These are phyloP conservation scores for Poecilobothrus nobilitatus DNA, from an alignment of 2,888 invertebrate genomes.

Conservation along the genomic window DNA sequence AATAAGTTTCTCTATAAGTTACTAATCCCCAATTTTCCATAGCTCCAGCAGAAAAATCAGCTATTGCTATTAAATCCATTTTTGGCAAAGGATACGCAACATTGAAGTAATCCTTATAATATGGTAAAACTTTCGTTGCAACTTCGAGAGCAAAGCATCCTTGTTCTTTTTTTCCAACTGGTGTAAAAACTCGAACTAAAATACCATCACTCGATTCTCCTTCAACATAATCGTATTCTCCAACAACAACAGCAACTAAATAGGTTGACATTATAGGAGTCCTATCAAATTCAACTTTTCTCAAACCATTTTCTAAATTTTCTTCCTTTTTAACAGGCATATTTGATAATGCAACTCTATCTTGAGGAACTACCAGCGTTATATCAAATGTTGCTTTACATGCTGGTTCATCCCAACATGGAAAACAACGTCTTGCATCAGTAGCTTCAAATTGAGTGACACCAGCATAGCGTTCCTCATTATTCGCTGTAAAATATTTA, in stretches of 20 bases:
- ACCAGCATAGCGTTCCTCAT: slow-evolving; percentile 73
- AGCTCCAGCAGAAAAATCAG: slow-evolving; percentile 90
- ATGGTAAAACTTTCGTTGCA: slow-evolving; percentile 83
- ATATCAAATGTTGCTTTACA: slow-evolving; percentile 93
- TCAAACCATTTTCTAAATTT: slow-evolving; percentile 44
- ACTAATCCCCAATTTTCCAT: slow-evolving; percentile 98
- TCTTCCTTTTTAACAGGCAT: slow-evolving; percentile 63
- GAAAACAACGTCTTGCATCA: slow-evolving; percentile 87
- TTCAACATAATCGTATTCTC: slow-evolving; percentile 91
- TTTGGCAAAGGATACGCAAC: slow-evolving; percentile 93
- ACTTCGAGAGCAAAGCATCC: slow-evolving; percentile 87
- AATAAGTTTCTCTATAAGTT: slow-evolving; percentile 85
- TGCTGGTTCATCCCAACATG: slow-evolving; percentile 97
- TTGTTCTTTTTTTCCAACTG: slow-evolving; percentile 84
- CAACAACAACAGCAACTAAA: slow-evolving; percentile 86
- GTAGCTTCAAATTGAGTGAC: slow-evolving; percentile 90
- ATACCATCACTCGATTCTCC: slow-evolving; percentile 74
- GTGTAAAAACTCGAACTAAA: slow-evolving; percentile 72
- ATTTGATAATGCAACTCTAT: slow-evolving; percentile 83
- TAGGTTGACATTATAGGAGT: slow-evolving; percentile 95
- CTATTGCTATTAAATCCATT: slow-evolving; percentile 91
- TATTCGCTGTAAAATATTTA: slow-evolving; percentile 66
- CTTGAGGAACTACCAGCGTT: slow-evolving; percentile 68
- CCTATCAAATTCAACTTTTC: slow-evolving; percentile 59
- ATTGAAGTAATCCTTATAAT: slow-evolving; percentile 90